These are phyloP conservation scores for Cheilosia soror DNA, from an alignment of 2,888 invertebrate species.

Conservation along the genomic window DNA sequence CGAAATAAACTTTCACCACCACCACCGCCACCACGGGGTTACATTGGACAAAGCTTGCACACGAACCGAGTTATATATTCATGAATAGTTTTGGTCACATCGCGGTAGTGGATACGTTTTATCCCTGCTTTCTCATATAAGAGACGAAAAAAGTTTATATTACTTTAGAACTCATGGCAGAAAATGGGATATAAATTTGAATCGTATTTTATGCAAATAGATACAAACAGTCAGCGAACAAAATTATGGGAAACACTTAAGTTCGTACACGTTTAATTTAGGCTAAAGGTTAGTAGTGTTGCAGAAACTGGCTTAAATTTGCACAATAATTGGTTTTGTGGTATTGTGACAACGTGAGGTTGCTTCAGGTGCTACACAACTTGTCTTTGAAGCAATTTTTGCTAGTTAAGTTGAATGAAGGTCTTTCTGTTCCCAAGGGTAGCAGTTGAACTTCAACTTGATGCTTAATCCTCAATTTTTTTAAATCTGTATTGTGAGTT, in stretches of 20 bases:
- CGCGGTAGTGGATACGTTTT: slow-evolving; percentile 48
- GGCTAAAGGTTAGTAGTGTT: no score
- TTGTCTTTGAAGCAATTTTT: no score
- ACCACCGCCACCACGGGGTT: background rate
- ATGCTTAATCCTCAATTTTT: no score
- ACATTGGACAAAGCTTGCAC: slow-evolving; percentile 14
- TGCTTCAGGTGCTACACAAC: no score
- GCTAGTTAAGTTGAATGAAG: no score
- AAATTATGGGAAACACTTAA: background rate
- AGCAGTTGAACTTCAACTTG: no score
- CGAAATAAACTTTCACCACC: slow-evolving; percentile 49
- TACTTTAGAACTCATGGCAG: slow-evolving; percentile 13
- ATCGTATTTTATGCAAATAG: slow-evolving; percentile 2
- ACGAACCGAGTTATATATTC: slow-evolving; percentile 65
- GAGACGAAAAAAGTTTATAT: slow-evolving; percentile 13
- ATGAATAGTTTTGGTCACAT: slow-evolving; percentile 68
- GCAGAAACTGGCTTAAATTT: no score
- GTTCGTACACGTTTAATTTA: background rate
- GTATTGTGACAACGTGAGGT: no score
- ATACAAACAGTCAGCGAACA: background rate
- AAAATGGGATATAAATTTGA: slow-evolving; percentile 13
- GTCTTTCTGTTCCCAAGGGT: no score
- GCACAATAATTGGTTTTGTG: no score
- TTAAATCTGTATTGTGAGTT: no score
- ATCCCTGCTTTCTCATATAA: slow-evolving; percentile 15